Percentiles rank a stretch among this genome's conserved stretches.
phyloP scores from a whole-genome alignment of 2,888 invertebrate species.

The Acronicta leporina region DNA sequence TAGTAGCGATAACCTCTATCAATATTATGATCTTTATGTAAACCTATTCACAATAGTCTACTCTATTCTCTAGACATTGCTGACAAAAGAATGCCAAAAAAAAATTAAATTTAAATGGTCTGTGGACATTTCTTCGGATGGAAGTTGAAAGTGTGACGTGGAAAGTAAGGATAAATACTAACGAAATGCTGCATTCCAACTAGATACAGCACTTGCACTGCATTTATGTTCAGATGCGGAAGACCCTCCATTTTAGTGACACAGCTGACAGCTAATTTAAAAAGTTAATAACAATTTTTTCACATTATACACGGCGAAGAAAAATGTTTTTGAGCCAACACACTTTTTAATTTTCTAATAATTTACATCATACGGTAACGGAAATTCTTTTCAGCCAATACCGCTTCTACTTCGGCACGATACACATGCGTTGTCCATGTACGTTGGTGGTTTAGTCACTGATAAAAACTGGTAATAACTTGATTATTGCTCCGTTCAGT shows the following conservation, averaged over 20 bases:
- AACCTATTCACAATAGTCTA: no score
- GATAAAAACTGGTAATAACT: conserved; percentile 33
- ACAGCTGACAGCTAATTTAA: conserved; percentile 15
- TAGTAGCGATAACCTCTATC: no score
- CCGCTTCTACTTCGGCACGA: conserved; percentile 69
- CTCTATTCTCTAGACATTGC: no score
- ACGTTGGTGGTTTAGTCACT: conserved; percentile 57
- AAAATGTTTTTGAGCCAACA: conserved; percentile 64
- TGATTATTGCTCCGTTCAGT: conserved; percentile 26
- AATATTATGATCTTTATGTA: no score
- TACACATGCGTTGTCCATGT: conserved; percentile 69
- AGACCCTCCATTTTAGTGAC: conserved; percentile 45
- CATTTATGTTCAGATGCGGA: conserved; percentile 66
- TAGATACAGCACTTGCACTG: conserved; percentile 77
- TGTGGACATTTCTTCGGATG: background rate
- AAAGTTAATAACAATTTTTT: conserved; percentile 13
- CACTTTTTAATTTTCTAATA: conserved; percentile 16
- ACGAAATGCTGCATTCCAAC: conserved; percentile 81
- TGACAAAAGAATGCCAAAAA: no score
- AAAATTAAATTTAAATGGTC: no score
- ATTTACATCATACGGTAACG: conserved; percentile 37
- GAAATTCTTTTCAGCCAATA: conserved; percentile 69
- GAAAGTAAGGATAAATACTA: conserved; percentile 63
- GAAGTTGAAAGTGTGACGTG: background rate
- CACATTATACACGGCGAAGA: conserved; percentile 20